Conservation (phyloP, 2,888 invertebrate species). For the Epiperipatus broadwayi region DNA sequence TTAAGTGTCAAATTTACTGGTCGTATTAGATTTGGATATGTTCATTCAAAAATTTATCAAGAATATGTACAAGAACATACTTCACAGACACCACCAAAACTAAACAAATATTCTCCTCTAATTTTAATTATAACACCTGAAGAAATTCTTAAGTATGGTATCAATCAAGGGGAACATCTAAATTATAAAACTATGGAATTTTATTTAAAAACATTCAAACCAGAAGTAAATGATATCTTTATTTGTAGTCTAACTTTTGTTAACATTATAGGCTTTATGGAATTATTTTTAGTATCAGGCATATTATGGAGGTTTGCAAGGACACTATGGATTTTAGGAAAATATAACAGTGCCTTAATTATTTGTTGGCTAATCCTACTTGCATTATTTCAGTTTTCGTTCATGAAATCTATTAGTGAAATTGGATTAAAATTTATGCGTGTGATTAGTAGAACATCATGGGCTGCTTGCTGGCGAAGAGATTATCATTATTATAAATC, state of each 20-base stretch:
- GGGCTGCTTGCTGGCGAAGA: conserved; percentile 22
- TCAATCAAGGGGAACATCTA: conserved; percentile 27
- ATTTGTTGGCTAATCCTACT: conserved; percentile 31
- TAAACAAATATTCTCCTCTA: too few species aligned
- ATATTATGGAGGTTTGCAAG: too few species aligned
- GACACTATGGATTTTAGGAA: conserved; percentile 30
- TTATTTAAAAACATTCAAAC: conserved; percentile 31
- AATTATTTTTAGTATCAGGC: conserved; percentile 28
- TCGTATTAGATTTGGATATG: conserved; percentile 32
- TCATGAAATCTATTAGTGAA: conserved; percentile 25
- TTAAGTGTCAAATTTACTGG: conserved; percentile 35
- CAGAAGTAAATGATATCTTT: conserved; percentile 36
- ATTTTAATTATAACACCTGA: conserved; percentile 31
- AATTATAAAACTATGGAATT: conserved; percentile 31
- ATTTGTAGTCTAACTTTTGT: conserved; percentile 30
- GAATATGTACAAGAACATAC: conserved; percentile 13
- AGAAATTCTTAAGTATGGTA: conserved; percentile 28
- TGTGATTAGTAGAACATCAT: conserved; percentile 23
- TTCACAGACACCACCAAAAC: conserved; percentile 7
- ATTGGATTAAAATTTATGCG: conserved; percentile 24
- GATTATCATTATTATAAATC: conserved; percentile 21
- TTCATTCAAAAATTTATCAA: too few species aligned
- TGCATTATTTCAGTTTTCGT: conserved; percentile 28
- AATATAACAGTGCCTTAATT: conserved; percentile 31
- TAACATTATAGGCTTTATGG: conserved; percentile 31